These are phyloP conservation scores for Tympanoctomys barrerae DNA, from an alignment of 2,797 vertebrate genomes.

Conservation along the genomic window DNA sequence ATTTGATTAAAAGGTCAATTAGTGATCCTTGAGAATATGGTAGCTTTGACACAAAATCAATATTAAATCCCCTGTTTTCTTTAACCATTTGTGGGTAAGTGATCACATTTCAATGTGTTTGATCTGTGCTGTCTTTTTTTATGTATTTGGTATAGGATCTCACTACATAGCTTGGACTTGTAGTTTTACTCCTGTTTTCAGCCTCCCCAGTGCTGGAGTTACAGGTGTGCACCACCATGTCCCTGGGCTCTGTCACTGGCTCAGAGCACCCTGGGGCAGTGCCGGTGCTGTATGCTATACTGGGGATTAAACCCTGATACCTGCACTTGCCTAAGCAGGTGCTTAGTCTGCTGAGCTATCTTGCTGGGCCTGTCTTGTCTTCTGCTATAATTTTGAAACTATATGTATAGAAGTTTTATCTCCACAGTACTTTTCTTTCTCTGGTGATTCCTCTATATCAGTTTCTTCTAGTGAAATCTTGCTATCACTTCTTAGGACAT, in stretches of 20 bases:
- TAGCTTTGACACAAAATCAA: slow-evolving; percentile 96
- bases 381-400: not conserved
- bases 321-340: too few species aligned
- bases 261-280: too few species aligned
- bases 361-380: not conserved
- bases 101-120: slow-evolving; percentile 86
- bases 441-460: not conserved
- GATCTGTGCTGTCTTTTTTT: not conserved
- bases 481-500: slow-evolving; percentile 59
- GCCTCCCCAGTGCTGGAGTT: too few species aligned
- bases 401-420: fast-evolving
- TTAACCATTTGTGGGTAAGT: slow-evolving; percentile 92
- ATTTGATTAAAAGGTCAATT: slow-evolving; percentile 97
- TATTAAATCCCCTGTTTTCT: slow-evolving; percentile 96
- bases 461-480: not conserved
- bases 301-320: too few species aligned
- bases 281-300: too few species aligned
- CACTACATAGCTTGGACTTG: too few species aligned
- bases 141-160: too few species aligned
- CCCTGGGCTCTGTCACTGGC: too few species aligned
- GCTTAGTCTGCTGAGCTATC: too few species aligned
- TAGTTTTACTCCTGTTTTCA: too few species aligned
- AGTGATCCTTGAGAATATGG: slow-evolving; percentile 95
- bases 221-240: too few species aligned
- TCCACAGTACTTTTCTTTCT: not conserved